These are phyloP conservation scores for Cromileptes altivelis DNA, from an alignment of 2,113 vertebrate species.

Conservation along the genomic window DNA sequence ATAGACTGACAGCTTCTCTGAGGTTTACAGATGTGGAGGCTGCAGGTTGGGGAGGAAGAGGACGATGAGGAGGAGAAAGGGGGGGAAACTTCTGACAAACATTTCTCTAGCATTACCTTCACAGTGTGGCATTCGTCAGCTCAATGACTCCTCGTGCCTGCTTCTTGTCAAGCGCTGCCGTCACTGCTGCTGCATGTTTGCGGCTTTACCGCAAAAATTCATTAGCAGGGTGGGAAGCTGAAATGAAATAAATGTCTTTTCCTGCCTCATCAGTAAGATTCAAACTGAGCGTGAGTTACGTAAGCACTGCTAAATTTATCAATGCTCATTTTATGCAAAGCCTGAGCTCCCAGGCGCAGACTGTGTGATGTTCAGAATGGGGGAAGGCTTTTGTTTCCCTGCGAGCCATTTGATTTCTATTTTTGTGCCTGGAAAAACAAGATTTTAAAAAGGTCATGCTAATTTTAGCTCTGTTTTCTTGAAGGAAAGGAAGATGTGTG, in stretches of 20 bases:
- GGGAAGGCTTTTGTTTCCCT: constrained; percentile 77
- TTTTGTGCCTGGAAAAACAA: constrained; percentile 69
- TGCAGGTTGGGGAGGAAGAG: constrained; percentile 28
- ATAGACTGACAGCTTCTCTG: constrained; percentile 38
- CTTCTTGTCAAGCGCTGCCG: constrained; percentile 34
- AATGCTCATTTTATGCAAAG: constrained; percentile 85
- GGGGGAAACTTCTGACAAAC: constrained; percentile 42
- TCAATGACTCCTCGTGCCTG: constrained; percentile 36
- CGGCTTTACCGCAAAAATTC: constrained; percentile 64
- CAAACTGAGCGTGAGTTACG: constrained; percentile 81
- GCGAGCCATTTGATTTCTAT: constrained; percentile 75
- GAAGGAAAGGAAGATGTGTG: constrained; percentile 49
- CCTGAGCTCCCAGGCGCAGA: constrained; percentile 78
- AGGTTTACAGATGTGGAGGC: constrained; percentile 38
- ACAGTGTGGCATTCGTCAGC: constrained; percentile 46
- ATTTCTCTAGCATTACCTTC: constrained; percentile 57
- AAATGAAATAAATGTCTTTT: constrained; percentile 75
- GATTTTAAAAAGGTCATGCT: constrained; percentile 66
- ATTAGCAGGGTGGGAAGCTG: constrained; percentile 63
- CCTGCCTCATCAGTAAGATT: constrained; percentile 86
- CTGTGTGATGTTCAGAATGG: constrained; percentile 69
- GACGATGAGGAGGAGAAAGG: no score
- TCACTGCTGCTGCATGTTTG: constrained; percentile 57
- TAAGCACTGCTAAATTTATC: constrained; percentile 87
- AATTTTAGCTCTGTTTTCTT: constrained; percentile 73